Percentiles rank a stretch among this genome's conserved stretches.
Evolutionary conservation across 2,113 vertebrate species (phyloP).

Genomic region (Tylochromis polylepis): DNA sequence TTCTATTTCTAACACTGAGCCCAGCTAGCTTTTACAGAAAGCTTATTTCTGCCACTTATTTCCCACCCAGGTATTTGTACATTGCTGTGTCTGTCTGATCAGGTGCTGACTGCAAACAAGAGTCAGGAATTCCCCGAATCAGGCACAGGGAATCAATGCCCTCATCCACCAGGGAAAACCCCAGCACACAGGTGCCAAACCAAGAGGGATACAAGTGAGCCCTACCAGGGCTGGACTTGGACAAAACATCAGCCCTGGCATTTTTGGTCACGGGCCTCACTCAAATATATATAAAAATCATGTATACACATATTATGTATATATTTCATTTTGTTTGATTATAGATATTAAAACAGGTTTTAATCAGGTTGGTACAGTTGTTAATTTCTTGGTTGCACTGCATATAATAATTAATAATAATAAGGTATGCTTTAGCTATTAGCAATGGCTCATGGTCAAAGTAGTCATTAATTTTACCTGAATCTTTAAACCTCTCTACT

Average conservation of each 20-base stretch:
- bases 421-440: background rate
- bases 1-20: background rate
- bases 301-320: no score
- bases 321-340: no score
- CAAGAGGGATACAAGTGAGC: background rate
- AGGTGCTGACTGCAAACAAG: background rate
- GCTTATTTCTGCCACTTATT: background rate
- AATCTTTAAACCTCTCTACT: background rate
- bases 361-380: background rate
- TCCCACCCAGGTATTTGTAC: background rate
- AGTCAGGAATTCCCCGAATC: background rate
- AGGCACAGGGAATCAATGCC: background rate
- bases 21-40: background rate
- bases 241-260: no score
- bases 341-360: background rate
- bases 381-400: background rate
- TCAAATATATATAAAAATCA: no score
- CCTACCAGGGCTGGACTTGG: no score
- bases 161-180: background rate
- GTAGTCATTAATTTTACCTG: background rate
- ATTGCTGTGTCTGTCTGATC: background rate
- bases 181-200: background rate
- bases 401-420: background rate
- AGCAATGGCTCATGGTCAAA: background rate
- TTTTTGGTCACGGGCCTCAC: no score